Evolutionary conservation across 1,140 invertebrate genomes (phyloP).

Genomic region (Theocolax elegans): DNA sequence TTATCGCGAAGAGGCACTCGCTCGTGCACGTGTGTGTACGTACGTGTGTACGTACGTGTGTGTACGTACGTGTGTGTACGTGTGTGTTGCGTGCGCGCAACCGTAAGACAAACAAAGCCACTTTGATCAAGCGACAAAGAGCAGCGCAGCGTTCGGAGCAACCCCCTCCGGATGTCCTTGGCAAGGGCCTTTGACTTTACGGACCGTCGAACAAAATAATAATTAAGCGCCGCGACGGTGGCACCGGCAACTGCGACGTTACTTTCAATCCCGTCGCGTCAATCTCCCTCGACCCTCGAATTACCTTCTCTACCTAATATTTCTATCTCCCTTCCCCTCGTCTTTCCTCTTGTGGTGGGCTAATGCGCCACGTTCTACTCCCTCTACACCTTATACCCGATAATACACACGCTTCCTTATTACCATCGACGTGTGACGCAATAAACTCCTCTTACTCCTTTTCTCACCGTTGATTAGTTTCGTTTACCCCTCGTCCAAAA

Average conservation of each 20-base stretch:
- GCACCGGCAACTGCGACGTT: constrained; percentile 27
- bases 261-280: constrained; percentile 44
- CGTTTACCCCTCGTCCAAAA: no score
- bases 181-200: constrained; percentile 48
- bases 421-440: no score
- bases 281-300: not conserved
- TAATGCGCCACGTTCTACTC: no score
- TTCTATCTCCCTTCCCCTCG: no score
- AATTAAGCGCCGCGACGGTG: constrained; percentile 48
- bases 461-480: no score
- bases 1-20: constrained; percentile 37
- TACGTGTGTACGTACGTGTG: not conserved
- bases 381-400: no score
- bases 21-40: not conserved
- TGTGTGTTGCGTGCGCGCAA: constrained; percentile 31
- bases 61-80: constrained; percentile 7
- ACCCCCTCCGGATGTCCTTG: constrained; percentile 40
- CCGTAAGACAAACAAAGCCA: constrained; percentile 46
- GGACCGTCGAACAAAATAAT: constrained; percentile 54
- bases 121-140: constrained; percentile 51
- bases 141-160: not conserved
- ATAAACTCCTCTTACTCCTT: no score
- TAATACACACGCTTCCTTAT: no score
- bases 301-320: constrained; percentile 1
- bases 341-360: no score